Base-by-base conservation (phyloP, 1,140 invertebrate species). In the Scaptodrosophila lebanonensis region DNA sequence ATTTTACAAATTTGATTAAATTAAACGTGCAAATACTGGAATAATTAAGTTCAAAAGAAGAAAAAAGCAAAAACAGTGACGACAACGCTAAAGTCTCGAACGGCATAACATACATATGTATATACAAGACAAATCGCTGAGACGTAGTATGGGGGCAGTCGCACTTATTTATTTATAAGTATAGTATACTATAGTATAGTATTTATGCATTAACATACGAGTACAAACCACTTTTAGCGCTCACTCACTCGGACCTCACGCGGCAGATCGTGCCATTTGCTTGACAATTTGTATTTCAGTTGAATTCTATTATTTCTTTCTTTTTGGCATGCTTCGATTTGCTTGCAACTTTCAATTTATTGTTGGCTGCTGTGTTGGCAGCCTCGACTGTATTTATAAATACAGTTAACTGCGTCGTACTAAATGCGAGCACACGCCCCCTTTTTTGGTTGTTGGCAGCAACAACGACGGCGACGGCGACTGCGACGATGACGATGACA, bases 81-180 rank as follows among this genome's bases (percentile, higher is more conserved):
- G 13, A 16, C 45, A 54, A 47, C 39, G 13, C 3, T 12, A 36
- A 38, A 59, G 33, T 29, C 27, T 9, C 16, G 17, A 35, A 35
- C 6, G 15, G 39, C 15, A 56, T 44, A 32, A 9, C 18, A 43
- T 25, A 25, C n/a, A n/a, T n/a, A n/a, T n/a, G 22, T 25, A 25
- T 25, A 25, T 25, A 25, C n/a, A n/a, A n/a, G n/a, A 25, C 8
- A 25, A 25, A 25, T n/a, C 8, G 22, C 22, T 25, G 8, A 25
- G 8, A 25, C 22, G 22, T 8, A 25, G 22, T 25, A 25, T 3
- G 3, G 3, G 3, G 22, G 3, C 3, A 25, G 8, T n/a, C n/a
- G n/a, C n/a, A n/a, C n/a, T n/a, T 73, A 79, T 61, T 72, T 58
- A 66, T 68, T 72, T 79, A 77, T 65, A 72, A 77, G 73, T 77